A percentile compares a stretch with the other conserved stretches of the same genome.
Evolutionary conservation across 2,888 invertebrate genomes (phyloP).

Genomic region (Thumatha senex): DNA sequence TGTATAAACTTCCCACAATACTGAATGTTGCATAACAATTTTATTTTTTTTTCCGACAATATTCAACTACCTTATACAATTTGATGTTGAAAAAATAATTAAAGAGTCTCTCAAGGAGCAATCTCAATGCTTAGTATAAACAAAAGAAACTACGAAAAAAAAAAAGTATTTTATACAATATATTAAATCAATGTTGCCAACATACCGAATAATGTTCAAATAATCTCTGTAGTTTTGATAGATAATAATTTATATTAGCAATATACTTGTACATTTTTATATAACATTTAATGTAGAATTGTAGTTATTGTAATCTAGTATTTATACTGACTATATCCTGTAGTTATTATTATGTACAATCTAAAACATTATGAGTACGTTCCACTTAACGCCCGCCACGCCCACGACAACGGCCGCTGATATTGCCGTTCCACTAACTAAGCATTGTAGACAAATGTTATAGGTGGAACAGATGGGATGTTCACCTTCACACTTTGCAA

Average conservation of each 20-base stretch:
- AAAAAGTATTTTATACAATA: not conserved
- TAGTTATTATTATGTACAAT: too few relatives aligned
- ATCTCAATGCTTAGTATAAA: slow-evolving; percentile 21
- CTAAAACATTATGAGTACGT: too few relatives aligned
- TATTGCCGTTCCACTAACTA: too few relatives aligned
- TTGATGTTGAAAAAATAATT: not conserved
- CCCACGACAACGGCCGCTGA: too few relatives aligned
- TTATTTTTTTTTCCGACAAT: too few relatives aligned
- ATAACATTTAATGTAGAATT: not conserved
- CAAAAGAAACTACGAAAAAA: not conserved
- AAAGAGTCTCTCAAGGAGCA: slow-evolving; percentile 13
- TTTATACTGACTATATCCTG: not conserved
- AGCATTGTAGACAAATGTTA: too few relatives aligned
- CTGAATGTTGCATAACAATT: too few relatives aligned
- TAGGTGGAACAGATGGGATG: too few relatives aligned
- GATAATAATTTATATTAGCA: slow-evolving; percentile 1
- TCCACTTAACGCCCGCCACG: too few relatives aligned
- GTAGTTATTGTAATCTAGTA: not conserved
- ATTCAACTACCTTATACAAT: too few relatives aligned
- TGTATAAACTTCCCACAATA: too few relatives aligned
- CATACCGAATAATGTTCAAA: slow-evolving; percentile 2
- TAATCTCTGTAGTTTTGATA: slow-evolving; percentile 8
- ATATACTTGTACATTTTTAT: not conserved
- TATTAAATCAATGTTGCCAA: slow-evolving; percentile 18
- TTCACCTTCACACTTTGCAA: too few relatives aligned